Evolutionary conservation across 2,113 vertebrate species (phyloP).

Genomic region (Lucifuga dentata): DNA sequence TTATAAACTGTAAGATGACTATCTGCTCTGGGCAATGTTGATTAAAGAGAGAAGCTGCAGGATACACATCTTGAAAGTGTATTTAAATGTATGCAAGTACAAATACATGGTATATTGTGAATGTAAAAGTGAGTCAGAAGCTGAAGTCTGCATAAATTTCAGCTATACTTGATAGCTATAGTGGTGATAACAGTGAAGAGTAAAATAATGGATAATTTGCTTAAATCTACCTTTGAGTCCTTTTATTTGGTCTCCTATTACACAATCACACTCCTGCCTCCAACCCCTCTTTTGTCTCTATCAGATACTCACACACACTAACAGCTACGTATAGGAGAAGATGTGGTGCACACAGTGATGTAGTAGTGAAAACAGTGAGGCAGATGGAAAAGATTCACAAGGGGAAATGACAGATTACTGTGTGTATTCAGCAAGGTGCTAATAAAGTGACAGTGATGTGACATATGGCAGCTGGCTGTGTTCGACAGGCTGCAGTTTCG

Average conservation of each 20-base stretch:
- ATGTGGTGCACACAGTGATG: conserved; percentile 17
- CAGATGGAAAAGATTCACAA: conserved; percentile 43
- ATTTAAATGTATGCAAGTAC: conserved; percentile 21
- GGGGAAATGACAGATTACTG: conserved; percentile 8
- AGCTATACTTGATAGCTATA: conserved; percentile 33
- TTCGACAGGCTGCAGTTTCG: conserved; percentile 9
- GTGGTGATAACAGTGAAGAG: conserved; percentile 35
- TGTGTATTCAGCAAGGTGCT: conserved; percentile 9
- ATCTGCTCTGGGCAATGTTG: conserved; percentile 40
- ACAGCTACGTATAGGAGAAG: conserved; percentile 16
- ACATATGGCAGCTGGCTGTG: conserved; percentile 27
- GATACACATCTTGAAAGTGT: conserved; percentile 21
- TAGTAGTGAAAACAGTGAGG: conserved; percentile 21
- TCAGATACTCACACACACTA: neutral
- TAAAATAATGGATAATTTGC: conserved; percentile 39
- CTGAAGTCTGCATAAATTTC: conserved; percentile 51
- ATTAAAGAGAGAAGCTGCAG: conserved; percentile 28
- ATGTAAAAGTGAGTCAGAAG: conserved; percentile 33
- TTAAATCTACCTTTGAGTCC: conserved; percentile 32
- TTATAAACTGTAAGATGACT: conserved; percentile 37
- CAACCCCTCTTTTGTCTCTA: conserved; percentile 31
- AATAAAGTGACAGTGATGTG: conserved; percentile 27
- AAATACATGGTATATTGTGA: conserved; percentile 47
- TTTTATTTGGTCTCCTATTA: conserved; percentile 51
- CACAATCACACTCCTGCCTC: conserved; percentile 32